phyloP scores from a whole-genome alignment of 2,113 vertebrate genomes.

The Brachionichthys hirsutus region DNA sequence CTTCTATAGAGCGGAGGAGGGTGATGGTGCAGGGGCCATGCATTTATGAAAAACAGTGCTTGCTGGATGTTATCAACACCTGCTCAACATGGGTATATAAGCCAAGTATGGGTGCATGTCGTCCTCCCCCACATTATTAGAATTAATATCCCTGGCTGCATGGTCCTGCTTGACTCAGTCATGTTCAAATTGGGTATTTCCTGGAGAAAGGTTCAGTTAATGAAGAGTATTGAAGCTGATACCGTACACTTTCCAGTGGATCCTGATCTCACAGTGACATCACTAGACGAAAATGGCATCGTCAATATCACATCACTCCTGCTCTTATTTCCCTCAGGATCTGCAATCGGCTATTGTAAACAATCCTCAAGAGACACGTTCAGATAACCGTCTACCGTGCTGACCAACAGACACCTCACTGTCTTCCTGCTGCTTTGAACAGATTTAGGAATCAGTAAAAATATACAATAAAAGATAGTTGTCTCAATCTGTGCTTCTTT shows the following conservation, averaged over 20 bases:
- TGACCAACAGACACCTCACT: constrained; percentile 39
- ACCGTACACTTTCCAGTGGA: constrained; percentile 16
- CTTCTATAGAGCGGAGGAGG: constrained; percentile 12
- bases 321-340: constrained; percentile 67
- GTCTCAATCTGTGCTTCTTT: too few species aligned
- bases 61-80: constrained; percentile 57
- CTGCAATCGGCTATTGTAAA: constrained; percentile 55
- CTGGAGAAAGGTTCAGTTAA: constrained; percentile 49
- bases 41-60: constrained; percentile 41
- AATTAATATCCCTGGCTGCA: constrained; percentile 38
- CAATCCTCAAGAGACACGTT: constrained; percentile 42
- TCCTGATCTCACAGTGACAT: constrained; percentile 45
- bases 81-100: constrained; percentile 56
- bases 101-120: constrained; percentile 55
- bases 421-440: constrained; percentile 40
- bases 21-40: constrained; percentile 17
- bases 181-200: constrained; percentile 35
- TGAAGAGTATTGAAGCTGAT: constrained; percentile 46
- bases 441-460: constrained; percentile 21
- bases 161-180: constrained; percentile 47
- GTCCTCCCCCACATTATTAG: constrained; percentile 55
- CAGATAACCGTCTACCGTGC: constrained; percentile 35
- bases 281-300: constrained; percentile 25
- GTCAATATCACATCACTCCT: constrained; percentile 55
- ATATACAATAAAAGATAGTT: neutral